Evolutionary conservation across 2,888 invertebrate species (phyloP).

Genomic region (Dryocosmus kuriphilus): DNA sequence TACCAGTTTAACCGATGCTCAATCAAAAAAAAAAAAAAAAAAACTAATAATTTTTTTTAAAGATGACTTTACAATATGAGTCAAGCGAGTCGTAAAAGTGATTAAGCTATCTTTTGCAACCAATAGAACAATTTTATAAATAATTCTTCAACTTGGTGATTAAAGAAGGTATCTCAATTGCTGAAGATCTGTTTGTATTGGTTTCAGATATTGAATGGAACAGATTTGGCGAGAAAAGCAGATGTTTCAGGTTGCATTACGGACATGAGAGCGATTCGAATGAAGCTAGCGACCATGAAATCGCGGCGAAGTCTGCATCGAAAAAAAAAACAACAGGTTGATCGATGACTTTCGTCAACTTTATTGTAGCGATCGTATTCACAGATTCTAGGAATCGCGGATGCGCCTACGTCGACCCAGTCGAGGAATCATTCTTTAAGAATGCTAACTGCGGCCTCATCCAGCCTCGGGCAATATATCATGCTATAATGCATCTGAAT

Average conservation of each 20-base stretch:
- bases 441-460: conserved; percentile 61
- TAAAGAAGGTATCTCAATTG: background rate
- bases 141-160: background rate
- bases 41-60: background rate
- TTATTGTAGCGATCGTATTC: conserved; percentile 41
- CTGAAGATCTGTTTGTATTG: background rate
- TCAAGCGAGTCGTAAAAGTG: conserved; percentile 19
- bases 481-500: conserved; percentile 59
- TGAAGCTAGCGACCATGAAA: conserved; percentile 13
- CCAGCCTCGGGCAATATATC: conserved; percentile 60
- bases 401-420: conserved; percentile 48
- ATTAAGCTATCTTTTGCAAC: background rate
- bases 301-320: conserved; percentile 9
- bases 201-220: background rate
- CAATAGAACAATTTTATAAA: conserved; percentile 10
- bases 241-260: conserved; percentile 17
- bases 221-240: conserved; percentile 22
- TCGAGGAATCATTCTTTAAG: conserved; percentile 58
- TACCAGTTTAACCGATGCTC: background rate
- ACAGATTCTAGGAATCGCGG: conserved; percentile 56
- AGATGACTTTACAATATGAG: background rate
- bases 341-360: conserved; percentile 51
- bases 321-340: conserved; percentile 41
- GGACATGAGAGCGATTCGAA: conserved; percentile 12
- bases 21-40: background rate